These are phyloP conservation scores for Brachyalestes nurse DNA, from an alignment of 2,797 vertebrate genomes.

Conservation along the genomic window DNA sequence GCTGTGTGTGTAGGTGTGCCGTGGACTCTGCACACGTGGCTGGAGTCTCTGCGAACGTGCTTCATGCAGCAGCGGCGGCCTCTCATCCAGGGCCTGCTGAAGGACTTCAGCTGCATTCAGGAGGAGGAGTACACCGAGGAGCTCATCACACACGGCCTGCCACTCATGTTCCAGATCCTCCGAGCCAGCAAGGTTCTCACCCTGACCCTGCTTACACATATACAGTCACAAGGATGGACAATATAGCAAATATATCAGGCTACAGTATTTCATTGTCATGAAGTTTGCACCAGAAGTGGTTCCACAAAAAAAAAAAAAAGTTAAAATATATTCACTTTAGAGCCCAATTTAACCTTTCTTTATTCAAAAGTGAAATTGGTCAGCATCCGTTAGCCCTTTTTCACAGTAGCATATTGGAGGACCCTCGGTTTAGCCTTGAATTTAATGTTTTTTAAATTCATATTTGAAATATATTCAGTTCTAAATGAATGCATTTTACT, in stretches of 20 bases:
- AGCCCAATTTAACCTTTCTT: no score
- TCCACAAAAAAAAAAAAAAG: no score
- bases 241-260: neutral
- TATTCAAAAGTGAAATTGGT: no score
- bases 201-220: neutral
- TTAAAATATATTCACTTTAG: no score
- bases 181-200: conserved; percentile 78
- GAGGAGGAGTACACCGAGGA: conserved; percentile 84
- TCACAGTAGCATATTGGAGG: no score
- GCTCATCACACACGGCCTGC: conserved; percentile 83
- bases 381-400: no score
- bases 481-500: no score
- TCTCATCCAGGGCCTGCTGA: conserved; percentile 82
- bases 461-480: no score
- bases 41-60: conserved; percentile 81
- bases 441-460: no score
- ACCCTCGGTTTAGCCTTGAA: no score
- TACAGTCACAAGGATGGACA: neutral
- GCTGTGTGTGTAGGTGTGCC: conserved; percentile 74
- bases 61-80: conserved; percentile 79
- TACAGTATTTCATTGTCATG: no score
- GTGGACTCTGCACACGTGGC: conserved; percentile 86
- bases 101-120: conserved; percentile 83
- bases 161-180: conserved; percentile 87
- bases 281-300: no score